Evolutionary conservation across 2,797 vertebrate species (phyloP), one percentile per base, ranked within the genome.

Genomic region (Nannoperca obscura): DNA sequence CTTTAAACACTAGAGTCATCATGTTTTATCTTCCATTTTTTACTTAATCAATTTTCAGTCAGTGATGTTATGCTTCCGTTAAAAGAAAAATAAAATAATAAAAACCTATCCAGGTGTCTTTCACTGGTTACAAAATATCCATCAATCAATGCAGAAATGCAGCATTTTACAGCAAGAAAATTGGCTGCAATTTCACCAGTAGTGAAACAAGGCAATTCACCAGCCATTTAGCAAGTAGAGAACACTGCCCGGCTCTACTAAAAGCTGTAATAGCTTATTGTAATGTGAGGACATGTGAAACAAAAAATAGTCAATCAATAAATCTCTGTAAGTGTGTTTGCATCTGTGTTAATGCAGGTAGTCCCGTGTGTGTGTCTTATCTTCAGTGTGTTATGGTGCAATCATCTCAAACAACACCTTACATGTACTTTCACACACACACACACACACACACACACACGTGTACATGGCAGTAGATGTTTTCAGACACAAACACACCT

Each of bases 131-230:
- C 57, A 30, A 60, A 81, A 54, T 57, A 52, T 74, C 76, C 44
- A 75, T 83, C 60, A 76, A 15, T 66, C 22, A 12, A 32, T n/a
- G 12, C 44, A 57, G 12, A 8, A 78, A 59, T 59, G 20, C 8
- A 7, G 10, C 44, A 62, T 78, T 82, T 83, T 57, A 60, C 54
- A 42, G 13, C 4, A 17, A 32, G 66, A 53, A 36, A 74, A 83
- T 66, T 59, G 69, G 68, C 64, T 52, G 27, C 72, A 75, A 78
- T 91, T 75, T 85, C 53, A 67, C 2, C 34, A 58, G 49, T 9
- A n/a, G 55, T 50, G 49, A 71, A 52, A 78, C 36, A 38, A 42
- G 60, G 57, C 64, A 79, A 69, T 79, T 74, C 47, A 60, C 5
- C 30, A 32, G 55, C 76, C 10, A 65, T 80, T 82, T 63, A 78